Evolutionary conservation across 2,113 vertebrate genomes (phyloP).

Genomic region (Pelvicachromis taeniatus): DNA sequence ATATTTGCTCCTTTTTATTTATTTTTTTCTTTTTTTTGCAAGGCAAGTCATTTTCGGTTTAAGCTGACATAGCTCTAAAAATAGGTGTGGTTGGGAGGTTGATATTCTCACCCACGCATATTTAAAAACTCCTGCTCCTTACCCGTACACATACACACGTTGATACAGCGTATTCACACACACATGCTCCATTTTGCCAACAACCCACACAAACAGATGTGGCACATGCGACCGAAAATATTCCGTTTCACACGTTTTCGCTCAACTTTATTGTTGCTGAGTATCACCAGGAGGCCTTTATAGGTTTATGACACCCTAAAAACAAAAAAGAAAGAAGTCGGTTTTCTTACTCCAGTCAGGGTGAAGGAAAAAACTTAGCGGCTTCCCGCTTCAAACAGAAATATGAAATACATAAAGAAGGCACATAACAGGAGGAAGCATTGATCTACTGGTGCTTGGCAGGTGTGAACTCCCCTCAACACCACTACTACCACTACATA

Average conservation of each 20-base stretch:
- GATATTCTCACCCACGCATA: constrained; percentile 46
- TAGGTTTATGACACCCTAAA: background rate
- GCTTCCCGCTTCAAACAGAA: background rate
- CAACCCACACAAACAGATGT: constrained; percentile 53
- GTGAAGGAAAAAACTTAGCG: background rate
- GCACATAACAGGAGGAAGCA: constrained; percentile 18
- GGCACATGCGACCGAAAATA: constrained; percentile 22
- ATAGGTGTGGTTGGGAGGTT: constrained; percentile 62
- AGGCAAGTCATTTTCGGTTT: constrained; percentile 33
- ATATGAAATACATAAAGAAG: background rate
- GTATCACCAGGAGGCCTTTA: background rate
- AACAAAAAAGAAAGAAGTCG: background rate
- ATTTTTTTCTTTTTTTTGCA: background rate
- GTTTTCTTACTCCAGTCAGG: constrained; percentile 8
- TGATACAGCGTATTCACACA: background rate
- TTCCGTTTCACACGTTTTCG: constrained; percentile 40
- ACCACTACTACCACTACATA: background rate
- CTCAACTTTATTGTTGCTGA: background rate
- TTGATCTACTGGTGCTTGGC: constrained; percentile 3
- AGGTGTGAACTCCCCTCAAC: constrained; percentile 1
- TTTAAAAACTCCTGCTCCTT: constrained; percentile 23
- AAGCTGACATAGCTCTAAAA: constrained; percentile 55
- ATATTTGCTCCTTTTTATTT: background rate
- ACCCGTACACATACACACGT: background rate
- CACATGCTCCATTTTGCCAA: constrained; percentile 42